Base-by-base conservation (phyloP, 2,797 vertebrate genomes). In the Gambusia yucatana region DNA sequence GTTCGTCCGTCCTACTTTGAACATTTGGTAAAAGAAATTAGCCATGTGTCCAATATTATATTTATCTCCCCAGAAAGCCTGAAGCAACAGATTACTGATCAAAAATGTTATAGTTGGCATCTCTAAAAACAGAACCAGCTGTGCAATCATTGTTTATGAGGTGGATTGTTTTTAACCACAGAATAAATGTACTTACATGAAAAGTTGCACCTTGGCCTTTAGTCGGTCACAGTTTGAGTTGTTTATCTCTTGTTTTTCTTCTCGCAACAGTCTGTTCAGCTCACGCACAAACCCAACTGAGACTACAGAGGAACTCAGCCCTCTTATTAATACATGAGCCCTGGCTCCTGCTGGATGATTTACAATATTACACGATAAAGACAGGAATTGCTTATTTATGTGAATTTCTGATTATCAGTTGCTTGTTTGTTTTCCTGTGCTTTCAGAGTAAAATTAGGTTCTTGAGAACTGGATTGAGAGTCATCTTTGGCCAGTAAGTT, bases 211-310 rank as follows among this genome's bases (percentile, higher is more conserved):
- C 61, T 36, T 17, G 30, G 14, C 3, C 14, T 36, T 36, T 63
- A 4, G 6, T 39, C 61, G 1, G 17, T 22, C 33, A 36, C 16
- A 9, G 7, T 30, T 63, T 16, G 30, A 20, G 14, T 30, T 16
- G 10, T 13, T 59, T 13, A 11, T 28, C 13, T 17, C 22, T 72
- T 65, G 33, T 82, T 78, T 78, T 78, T 77, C 55, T 41, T 77
- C 81, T 77, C 61, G 55, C 59, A 80, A 50, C 80, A 57, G 57
- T 48, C 63, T 83, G 85, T 88, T 88, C 80, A 28, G 86, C 89
- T 47, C 67, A 65, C 5, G 0, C 30, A 61, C 59, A 30, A 86
- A 82, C 80, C 73, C 77, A 28, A 55, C 59, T 83, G 75, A 82
- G 77, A 88, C 80, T 77, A 72, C 71, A 63, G 44, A 83, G 74